These are phyloP conservation scores for Arrhopalites spinosus DNA, from an alignment of 2,888 invertebrate genomes.

Conservation along the genomic window DNA sequence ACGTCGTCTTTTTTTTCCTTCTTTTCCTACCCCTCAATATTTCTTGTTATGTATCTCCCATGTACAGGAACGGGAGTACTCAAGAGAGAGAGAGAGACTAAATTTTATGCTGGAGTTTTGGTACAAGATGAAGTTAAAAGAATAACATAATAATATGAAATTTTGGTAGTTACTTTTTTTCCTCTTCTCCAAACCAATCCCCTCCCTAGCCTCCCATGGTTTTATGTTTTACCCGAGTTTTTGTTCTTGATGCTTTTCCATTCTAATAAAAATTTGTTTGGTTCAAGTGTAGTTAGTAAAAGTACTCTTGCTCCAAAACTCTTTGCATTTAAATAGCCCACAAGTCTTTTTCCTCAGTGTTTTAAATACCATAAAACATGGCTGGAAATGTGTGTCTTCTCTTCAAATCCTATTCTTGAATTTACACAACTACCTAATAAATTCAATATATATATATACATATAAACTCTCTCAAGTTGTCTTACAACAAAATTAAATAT, in stretches of 20 bases:
- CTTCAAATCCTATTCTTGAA: neutral
- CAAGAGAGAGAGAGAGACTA: conserved; percentile 11
- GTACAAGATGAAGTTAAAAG: conserved; percentile 22
- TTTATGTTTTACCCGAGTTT: conserved; percentile 20
- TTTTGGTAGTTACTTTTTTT: neutral
- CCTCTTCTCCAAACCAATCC: neutral
- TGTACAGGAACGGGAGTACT: too few relatives aligned
- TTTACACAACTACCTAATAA: conserved; percentile 9
- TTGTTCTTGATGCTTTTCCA: conserved; percentile 18
- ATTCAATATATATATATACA: too few relatives aligned
- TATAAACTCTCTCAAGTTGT: conserved; percentile 14
- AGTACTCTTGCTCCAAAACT: neutral
- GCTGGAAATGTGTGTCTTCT: neutral
- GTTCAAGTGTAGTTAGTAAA: too few relatives aligned
- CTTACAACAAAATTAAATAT: conserved; percentile 16
- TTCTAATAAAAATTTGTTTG: neutral
- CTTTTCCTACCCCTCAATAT: neutral
- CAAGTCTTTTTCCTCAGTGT: conserved; percentile 11
- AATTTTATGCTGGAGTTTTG: too few relatives aligned
- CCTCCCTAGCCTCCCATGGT: conserved; percentile 22
- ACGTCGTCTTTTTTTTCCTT: neutral
- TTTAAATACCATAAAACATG: conserved; percentile 11
- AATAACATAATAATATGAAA: neutral
- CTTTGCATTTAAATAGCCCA: conserved; percentile 28
- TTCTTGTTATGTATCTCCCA: neutral